phyloP scores from a whole-genome alignment of 2,888 invertebrate genomes.

The Tuberolachnus salignus region DNA sequence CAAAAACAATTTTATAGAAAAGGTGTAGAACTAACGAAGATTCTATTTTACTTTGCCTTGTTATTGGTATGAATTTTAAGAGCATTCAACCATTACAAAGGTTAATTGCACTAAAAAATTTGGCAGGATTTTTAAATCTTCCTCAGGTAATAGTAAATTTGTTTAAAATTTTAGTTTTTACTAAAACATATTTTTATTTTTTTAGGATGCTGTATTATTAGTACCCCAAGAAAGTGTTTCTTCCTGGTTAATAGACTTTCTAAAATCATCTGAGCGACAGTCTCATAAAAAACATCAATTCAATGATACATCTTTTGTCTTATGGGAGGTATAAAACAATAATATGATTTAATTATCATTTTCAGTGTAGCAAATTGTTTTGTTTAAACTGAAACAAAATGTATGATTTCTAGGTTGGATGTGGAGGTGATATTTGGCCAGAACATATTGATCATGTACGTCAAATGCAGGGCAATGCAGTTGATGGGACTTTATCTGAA shows the following conservation, averaged over 20 bases:
- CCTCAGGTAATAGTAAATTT: slow-evolving; percentile 67
- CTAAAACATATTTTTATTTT: neutral
- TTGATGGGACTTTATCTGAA: slow-evolving; percentile 75
- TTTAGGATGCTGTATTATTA: slow-evolving; percentile 47
- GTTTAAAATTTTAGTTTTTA: slow-evolving; percentile 14
- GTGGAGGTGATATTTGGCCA: slow-evolving; percentile 74
- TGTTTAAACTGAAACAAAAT: neutral
- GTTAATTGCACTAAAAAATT: slow-evolving; percentile 72
- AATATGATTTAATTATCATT: neutral
- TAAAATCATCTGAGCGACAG: slow-evolving; percentile 27
- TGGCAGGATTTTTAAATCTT: slow-evolving; percentile 74
- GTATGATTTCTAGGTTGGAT: slow-evolving; percentile 71
- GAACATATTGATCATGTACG: slow-evolving; percentile 72
- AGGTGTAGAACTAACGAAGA: slow-evolving; percentile 64
- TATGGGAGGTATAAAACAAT: slow-evolving; percentile 46
- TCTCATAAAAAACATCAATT: slow-evolving; percentile 49
- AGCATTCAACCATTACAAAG: slow-evolving; percentile 70
- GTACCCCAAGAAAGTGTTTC: slow-evolving; percentile 54
- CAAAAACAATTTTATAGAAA: slow-evolving; percentile 61
- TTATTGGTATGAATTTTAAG: slow-evolving; percentile 72
- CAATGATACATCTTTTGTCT: slow-evolving; percentile 50
- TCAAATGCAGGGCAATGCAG: slow-evolving; percentile 72
- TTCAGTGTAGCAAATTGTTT: neutral
- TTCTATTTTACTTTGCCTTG: slow-evolving; percentile 70
- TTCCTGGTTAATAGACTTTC: slow-evolving; percentile 42